Base-by-base conservation (phyloP, 2,797 vertebrate genomes). In the Odontamblyopus rebecca region DNA sequence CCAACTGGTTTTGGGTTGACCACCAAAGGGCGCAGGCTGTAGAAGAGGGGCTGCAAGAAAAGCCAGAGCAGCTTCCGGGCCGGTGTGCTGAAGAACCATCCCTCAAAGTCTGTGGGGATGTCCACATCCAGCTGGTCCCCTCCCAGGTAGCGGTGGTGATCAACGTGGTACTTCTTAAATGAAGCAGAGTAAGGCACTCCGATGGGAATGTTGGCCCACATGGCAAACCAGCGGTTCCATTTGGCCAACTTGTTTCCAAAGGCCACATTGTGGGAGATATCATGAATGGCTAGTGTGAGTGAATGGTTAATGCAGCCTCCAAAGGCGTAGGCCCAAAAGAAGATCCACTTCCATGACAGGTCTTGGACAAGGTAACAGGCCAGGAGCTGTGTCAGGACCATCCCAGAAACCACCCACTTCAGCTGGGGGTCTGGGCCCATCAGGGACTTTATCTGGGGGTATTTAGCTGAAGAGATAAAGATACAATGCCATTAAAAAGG, bases 91-190 rank as follows among this genome's bases (percentile, higher is more conserved):
- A 99, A 99, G 85, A 99, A 95, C 98, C 98, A 97, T 73, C 97
- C 98, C 86, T 99, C 98, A 0, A 96, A 74, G 32, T 95, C 93
- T 0, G 98, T 97, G 16, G 98, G 96, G 72, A 99, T 93, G 74
- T 99, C 98, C 30, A 98, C 97, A 0, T 99, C 98, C 83, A 99
- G 85, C 70, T 81, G 80, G 78, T 99, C 93, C 0, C 96, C 97
- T 0, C 96, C 98, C 41, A 99, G 94, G 75, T 99, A 99, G 2
- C 98, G 96, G 75, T 99, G 98, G 86, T 99, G 98, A 90, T 99
- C 98, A 1, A 98, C 93, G 74, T 99, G 98, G 79, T 99, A 99
- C 83, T 99, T 99, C 92, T 99, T 99, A 87, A 99, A 99, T 82
- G 97, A 95, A 57, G 96, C 95, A 0, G 98, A 97, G 60, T 98